Percentiles rank a stretch among this genome's conserved stretches.
phyloP scores from a whole-genome alignment of 2,113 vertebrate species.

The Tenrec ecaudatus region DNA sequence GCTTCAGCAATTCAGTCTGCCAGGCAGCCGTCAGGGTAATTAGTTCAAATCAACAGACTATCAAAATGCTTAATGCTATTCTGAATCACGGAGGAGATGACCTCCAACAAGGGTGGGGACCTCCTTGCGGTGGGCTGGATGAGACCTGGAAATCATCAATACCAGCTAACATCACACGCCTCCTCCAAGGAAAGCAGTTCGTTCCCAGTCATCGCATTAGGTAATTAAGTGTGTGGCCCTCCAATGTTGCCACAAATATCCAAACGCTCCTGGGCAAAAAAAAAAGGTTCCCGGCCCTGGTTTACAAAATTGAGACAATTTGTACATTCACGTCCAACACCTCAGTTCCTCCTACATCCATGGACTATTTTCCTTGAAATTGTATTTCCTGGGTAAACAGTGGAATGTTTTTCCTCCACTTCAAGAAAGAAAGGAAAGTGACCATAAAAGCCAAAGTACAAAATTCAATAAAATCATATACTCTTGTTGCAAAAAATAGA shows the following conservation, averaged over 20 bases:
- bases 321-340: conserved; percentile 43
- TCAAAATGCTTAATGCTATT: conserved; percentile 60
- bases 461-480: conserved; percentile 60
- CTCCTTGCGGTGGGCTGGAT: too few species aligned
- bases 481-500: conserved; percentile 42
- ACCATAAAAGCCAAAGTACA: conserved; percentile 42
- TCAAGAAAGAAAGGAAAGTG: conserved; percentile 16
- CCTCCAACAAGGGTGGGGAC: too few species aligned
- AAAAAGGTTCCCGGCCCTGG: too few species aligned
- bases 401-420: conserved; percentile 6
- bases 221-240: too few species aligned
- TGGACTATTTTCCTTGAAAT: conserved; percentile 43
- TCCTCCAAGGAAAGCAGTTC: too few species aligned
- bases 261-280: too few species aligned
- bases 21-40: conserved; percentile 70
- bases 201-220: too few species aligned
- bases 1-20: conserved; percentile 66
- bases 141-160: too few species aligned
- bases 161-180: too few species aligned
- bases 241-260: too few species aligned
- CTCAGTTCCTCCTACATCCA: conserved; percentile 10
- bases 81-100: conserved; percentile 36
- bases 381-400: conserved; percentile 59
- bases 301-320: not conserved
- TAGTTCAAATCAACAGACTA: conserved; percentile 72